These are phyloP conservation scores for Ditylenchus weischeri DNA, from an alignment of 2,888 invertebrate species.

Conservation along the genomic window DNA sequence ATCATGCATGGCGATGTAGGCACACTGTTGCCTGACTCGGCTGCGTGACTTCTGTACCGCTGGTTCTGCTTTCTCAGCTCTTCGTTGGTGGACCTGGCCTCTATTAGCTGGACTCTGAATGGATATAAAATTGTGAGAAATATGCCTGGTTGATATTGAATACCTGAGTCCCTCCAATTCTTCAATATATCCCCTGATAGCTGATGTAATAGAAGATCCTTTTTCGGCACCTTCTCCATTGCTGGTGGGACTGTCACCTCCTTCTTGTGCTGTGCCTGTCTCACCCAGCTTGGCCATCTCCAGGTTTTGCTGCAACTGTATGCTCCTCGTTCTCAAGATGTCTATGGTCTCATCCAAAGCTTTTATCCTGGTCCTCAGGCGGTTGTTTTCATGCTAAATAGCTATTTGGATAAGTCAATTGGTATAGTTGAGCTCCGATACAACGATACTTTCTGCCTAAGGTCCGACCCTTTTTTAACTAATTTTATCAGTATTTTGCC, in stretches of 20 bases:
- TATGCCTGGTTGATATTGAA: background rate
- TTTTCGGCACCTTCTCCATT: background rate
- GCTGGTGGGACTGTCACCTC: background rate
- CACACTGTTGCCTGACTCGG: background rate
- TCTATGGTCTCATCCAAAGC: constrained; percentile 80
- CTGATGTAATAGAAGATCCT: constrained; percentile 63
- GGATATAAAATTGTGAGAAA: constrained; percentile 27
- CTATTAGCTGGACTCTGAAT: constrained; percentile 74
- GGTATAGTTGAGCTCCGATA: too few species aligned
- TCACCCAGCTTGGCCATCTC: constrained; percentile 14
- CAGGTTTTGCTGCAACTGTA: constrained; percentile 19
- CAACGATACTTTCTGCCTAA: too few species aligned
- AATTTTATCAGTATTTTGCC: too few species aligned
- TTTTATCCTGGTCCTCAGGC: constrained; percentile 81
- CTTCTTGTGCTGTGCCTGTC: constrained; percentile 14
- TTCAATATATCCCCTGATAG: constrained; percentile 78
- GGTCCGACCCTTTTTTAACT: too few species aligned
- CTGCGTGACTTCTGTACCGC: constrained; percentile 11
- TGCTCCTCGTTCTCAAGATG: constrained; percentile 14
- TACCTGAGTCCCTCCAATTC: constrained; percentile 83
- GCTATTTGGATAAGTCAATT: too few species aligned
- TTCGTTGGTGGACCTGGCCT: constrained; percentile 77
- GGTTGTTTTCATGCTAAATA: constrained; percentile 79
- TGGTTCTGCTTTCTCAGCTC: constrained; percentile 62
- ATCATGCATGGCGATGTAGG: background rate